These are phyloP conservation scores for Brachystomella parvula DNA, from an alignment of 1,140 invertebrate genomes.

Conservation along the genomic window DNA sequence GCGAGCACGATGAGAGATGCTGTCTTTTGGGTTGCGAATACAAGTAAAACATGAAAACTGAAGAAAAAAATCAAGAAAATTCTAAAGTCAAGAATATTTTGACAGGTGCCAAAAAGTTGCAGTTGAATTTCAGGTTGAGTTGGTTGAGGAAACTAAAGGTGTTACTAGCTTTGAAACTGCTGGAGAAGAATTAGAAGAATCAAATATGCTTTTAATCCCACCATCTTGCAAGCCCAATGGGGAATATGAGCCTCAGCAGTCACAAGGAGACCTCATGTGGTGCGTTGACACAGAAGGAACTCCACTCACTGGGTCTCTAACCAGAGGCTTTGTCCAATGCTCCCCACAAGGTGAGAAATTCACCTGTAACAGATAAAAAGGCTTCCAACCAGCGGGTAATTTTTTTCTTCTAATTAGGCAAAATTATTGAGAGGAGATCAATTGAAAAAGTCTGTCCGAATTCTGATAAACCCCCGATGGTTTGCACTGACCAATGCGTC, in stretches of 20 bases:
- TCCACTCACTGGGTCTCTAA: slow-evolving; percentile 41
- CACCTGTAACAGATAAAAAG: background rate
- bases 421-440: slow-evolving; percentile 38
- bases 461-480: slow-evolving; percentile 37
- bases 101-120: background rate
- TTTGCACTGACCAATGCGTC: slow-evolving; percentile 43
- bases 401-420: background rate
- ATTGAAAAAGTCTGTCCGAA: slow-evolving; percentile 40
- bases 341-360: slow-evolving; percentile 38
- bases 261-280: slow-evolving; percentile 42
- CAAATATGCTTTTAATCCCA: slow-evolving; percentile 44
- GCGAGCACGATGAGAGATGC: slow-evolving; percentile 59
- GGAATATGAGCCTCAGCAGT: slow-evolving; percentile 40
- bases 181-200: background rate
- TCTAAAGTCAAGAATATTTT: background rate
- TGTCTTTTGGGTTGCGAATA: slow-evolving; percentile 77
- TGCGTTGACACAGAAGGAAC: slow-evolving; percentile 42
- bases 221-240: slow-evolving; percentile 41
- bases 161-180: background rate
- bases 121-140: background rate
- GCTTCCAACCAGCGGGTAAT: background rate
- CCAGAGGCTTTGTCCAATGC: slow-evolving; percentile 41
- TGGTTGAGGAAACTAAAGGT: background rate
- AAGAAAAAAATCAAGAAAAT: background rate
- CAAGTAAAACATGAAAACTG: background rate